A percentile compares a stretch with the other conserved stretches of the same genome.
phyloP scores from a whole-genome alignment of 2,797 vertebrate species.

The Manis javanica region DNA sequence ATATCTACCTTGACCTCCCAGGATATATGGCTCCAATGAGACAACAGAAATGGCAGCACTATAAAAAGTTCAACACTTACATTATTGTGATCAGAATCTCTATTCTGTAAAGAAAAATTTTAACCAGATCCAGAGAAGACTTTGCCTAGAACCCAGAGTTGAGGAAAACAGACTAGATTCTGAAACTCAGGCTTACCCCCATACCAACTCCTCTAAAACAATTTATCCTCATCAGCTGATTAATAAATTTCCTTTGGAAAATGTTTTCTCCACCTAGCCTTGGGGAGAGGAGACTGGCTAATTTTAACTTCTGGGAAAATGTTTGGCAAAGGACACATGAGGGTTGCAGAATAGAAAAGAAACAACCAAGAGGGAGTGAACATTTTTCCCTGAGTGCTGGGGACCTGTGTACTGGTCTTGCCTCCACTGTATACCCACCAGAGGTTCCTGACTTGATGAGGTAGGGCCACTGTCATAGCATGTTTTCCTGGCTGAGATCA shows the following conservation, averaged over 20 bases:
- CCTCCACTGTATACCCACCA: neutral
- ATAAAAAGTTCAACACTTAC: neutral
- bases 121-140: neutral
- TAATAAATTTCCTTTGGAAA: constrained; percentile 20
- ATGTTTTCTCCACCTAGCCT: neutral
- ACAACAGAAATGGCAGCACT: neutral
- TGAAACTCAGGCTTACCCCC: neutral
- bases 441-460: neutral
- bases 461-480: neutral
- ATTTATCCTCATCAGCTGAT: neutral
- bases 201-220: neutral
- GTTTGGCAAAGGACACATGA: neutral
- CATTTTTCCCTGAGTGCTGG: neutral
- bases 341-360: neutral
- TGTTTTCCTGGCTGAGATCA: neutral
- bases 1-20: neutral
- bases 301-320: constrained; percentile 10
- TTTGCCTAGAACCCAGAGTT: neutral
- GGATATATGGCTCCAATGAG: neutral
- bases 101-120: neutral
- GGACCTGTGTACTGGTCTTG: neutral
- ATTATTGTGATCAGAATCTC: neutral
- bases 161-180: neutral
- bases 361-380: neutral
- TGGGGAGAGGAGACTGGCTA: neutral